phyloP scores from a whole-genome alignment of 2,888 invertebrate species.

The Tortricodes alternella region DNA sequence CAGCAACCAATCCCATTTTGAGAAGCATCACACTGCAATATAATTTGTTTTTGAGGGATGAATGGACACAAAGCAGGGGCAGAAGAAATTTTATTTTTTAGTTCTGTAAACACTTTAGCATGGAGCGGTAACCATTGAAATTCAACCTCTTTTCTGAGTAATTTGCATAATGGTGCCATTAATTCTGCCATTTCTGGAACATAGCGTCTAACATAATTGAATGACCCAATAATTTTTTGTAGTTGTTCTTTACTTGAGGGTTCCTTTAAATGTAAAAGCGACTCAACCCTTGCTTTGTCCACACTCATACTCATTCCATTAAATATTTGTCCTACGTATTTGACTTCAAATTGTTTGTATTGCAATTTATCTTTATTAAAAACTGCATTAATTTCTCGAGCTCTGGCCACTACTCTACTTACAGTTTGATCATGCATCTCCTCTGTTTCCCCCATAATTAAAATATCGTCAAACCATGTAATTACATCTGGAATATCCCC shows the following conservation, averaged over 20 bases:
- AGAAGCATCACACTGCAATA: slow-evolving; percentile 29
- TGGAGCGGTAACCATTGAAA: slow-evolving; percentile 14
- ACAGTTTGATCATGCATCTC: slow-evolving; percentile 15
- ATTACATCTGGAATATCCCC: slow-evolving; percentile 21
- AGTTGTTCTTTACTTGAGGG: neutral
- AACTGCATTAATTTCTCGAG: slow-evolving; percentile 9
- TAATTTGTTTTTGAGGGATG: slow-evolving; percentile 22
- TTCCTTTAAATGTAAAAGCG: neutral
- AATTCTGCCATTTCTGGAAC: slow-evolving; percentile 13
- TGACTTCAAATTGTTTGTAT: slow-evolving; percentile 29
- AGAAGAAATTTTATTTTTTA: slow-evolving; percentile 1
- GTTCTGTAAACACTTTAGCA: neutral
- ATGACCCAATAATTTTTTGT: slow-evolving; percentile 21
- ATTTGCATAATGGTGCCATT: slow-evolving; percentile 12
- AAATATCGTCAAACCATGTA: slow-evolving; percentile 21
- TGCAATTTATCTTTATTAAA: slow-evolving; percentile 33
- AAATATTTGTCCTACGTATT: slow-evolving; percentile 31
- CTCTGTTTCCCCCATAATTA: slow-evolving; percentile 16
- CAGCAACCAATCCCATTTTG: slow-evolving; percentile 17
- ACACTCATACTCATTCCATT: slow-evolving; percentile 23
- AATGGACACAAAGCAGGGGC: slow-evolving; percentile 18
- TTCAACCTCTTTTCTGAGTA: slow-evolving; percentile 9
- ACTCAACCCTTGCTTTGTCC: slow-evolving; percentile 9
- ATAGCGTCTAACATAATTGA: slow-evolving; percentile 15
- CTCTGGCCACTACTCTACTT: slow-evolving; percentile 21